Conservation (phyloP, 1,140 invertebrate genomes). For the Zaprionus capensis region DNA sequence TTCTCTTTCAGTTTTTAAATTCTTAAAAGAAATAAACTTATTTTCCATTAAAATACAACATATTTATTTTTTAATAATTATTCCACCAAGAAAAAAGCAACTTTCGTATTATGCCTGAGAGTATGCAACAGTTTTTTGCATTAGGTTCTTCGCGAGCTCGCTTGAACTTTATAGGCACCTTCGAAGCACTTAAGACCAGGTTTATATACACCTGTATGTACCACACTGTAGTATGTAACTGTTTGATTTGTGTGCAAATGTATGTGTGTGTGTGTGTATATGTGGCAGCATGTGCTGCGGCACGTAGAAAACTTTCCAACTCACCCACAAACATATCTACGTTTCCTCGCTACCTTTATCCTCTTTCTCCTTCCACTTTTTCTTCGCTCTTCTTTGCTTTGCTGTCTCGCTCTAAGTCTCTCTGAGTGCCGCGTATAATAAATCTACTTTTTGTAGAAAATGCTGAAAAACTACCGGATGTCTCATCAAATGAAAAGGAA, state of each 20-base stretch:
- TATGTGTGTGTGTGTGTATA: slow-evolving; percentile 2
- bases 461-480: slow-evolving; percentile 55
- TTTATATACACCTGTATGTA: slow-evolving; percentile 12
- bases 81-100: too few species aligned
- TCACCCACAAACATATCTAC: not conserved
- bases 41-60: not conserved
- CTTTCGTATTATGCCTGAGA: not conserved
- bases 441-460: slow-evolving; percentile 62
- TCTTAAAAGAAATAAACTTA: not conserved
- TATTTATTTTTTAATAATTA: too few species aligned
- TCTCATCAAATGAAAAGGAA: slow-evolving; percentile 53
- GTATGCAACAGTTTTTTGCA: slow-evolving; percentile 3
- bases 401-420: slow-evolving; percentile 15
- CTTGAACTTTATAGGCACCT: not conserved
- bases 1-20: not conserved
- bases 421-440: slow-evolving; percentile 57
- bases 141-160: not conserved
- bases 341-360: not conserved
- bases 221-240: not conserved
- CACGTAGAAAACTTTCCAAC: slow-evolving; percentile 38
- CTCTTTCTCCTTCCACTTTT: not conserved
- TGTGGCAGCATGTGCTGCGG: not conserved
- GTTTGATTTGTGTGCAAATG: not conserved
- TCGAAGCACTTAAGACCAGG: not conserved
- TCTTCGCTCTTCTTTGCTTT: not conserved